phyloP scores from a whole-genome alignment of 2,888 invertebrate species.

The Callosobruchus maculatus region DNA sequence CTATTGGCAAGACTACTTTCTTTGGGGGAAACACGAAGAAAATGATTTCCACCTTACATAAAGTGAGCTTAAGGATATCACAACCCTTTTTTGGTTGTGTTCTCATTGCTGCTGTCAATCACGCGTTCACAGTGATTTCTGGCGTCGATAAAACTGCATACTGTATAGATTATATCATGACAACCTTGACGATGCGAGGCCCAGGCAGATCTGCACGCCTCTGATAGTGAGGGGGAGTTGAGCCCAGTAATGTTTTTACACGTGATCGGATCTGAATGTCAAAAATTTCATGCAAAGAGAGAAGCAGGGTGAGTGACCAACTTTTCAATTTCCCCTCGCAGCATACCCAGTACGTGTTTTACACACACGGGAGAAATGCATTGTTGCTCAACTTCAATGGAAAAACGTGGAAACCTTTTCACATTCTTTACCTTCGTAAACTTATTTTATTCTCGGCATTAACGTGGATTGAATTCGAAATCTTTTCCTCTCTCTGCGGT shows the following conservation, averaged over 20 bases:
- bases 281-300: not conserved
- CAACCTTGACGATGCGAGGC: too few species aligned
- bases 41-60: too few species aligned
- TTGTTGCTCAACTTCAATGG: not conserved
- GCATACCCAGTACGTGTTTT: not conserved
- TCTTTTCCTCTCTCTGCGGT: not conserved
- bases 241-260: not conserved
- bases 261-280: not conserved
- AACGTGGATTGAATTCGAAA: not conserved
- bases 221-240: not conserved
- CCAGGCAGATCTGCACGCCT: not conserved
- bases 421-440: not conserved
- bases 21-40: too few species aligned
- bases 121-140: too few species aligned
- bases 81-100: too few species aligned
- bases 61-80: too few species aligned
- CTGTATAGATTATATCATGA: too few species aligned
- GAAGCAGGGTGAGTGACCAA: not conserved
- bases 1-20: too few species aligned
- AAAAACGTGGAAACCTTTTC: not conserved
- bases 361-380: not conserved
- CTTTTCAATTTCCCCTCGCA: not conserved
- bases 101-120: too few species aligned
- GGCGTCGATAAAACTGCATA: too few species aligned
- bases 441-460: not conserved